Conservation (phyloP, 2,113 vertebrate genomes). For the Podocnemis expansa region DNA sequence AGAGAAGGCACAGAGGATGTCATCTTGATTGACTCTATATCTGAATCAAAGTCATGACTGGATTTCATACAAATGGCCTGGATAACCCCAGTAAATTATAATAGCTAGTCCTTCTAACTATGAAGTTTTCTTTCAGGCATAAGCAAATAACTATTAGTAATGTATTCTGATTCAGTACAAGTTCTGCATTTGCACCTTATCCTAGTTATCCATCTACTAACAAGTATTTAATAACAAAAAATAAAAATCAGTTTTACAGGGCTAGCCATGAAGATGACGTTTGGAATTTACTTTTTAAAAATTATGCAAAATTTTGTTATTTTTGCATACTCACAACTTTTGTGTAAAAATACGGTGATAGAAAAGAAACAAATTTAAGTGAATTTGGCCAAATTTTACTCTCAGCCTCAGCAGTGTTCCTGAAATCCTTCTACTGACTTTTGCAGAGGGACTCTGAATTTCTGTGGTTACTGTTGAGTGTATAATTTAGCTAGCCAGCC, state of each 20-base stretch:
- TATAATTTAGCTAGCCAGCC: neutral
- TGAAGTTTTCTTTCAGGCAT: neutral
- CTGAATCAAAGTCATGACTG: neutral
- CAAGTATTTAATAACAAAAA: neutral
- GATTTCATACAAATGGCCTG: neutral
- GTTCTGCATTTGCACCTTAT: neutral
- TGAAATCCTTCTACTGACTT: neutral
- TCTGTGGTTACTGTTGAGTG: neutral
- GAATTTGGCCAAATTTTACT: neutral
- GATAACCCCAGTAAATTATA: neutral
- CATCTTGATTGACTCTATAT: neutral
- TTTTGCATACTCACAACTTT: neutral
- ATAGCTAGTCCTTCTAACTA: neutral
- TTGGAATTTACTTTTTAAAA: neutral
- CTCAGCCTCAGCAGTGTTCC: neutral
- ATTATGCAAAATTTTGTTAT: neutral
- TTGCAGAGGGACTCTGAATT: neutral
- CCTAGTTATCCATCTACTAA: neutral
- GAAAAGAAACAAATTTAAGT: neutral
- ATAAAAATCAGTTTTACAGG: neutral
- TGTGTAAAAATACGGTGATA: accelerated
- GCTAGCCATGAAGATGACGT: neutral
- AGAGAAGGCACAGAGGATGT: neutral
- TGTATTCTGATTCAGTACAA: neutral
- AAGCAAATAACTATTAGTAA: neutral